Conservation (phyloP, 37 sponge, comb jelly and placozoan genomes). For the Mnemiopsis leidyi region DNA sequence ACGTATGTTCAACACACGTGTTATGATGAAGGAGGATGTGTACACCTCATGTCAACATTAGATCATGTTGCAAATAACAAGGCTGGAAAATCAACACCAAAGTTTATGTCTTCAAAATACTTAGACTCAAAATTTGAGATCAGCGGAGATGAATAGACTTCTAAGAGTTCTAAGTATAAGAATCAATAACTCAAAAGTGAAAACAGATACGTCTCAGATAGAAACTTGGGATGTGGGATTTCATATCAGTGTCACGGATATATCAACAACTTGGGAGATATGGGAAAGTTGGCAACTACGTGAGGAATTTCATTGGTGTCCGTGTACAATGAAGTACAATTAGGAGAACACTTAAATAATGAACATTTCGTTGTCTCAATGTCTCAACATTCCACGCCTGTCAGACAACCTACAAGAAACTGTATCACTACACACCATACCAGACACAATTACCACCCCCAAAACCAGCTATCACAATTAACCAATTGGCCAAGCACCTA, state of each 20-base stretch:
- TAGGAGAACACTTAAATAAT: too few relatives aligned
- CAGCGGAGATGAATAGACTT: background rate
- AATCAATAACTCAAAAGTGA: background rate
- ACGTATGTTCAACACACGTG: too few relatives aligned
- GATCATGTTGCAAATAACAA: background rate
- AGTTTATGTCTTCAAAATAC: background rate
- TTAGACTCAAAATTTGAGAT: background rate
- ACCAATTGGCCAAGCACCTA: background rate
- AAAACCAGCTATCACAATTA: background rate
- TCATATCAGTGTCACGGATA: background rate
- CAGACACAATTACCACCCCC: too few relatives aligned
- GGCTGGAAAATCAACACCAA: background rate
- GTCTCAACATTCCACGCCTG: background rate
- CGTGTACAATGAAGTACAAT: too few relatives aligned
- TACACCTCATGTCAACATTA: background rate
- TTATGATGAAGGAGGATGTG: too few relatives aligned
- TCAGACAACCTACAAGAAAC: background rate
- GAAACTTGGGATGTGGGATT: background rate
- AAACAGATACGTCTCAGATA: background rate
- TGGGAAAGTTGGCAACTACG: background rate
- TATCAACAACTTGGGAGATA: background rate
- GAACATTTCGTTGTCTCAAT: too few relatives aligned
- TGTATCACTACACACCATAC: background rate
- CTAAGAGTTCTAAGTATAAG: background rate
- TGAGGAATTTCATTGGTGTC: background rate